These are phyloP conservation scores for Astyanax mexicanus DNA, from an alignment of 2,797 vertebrate genomes.

Conservation along the genomic window DNA sequence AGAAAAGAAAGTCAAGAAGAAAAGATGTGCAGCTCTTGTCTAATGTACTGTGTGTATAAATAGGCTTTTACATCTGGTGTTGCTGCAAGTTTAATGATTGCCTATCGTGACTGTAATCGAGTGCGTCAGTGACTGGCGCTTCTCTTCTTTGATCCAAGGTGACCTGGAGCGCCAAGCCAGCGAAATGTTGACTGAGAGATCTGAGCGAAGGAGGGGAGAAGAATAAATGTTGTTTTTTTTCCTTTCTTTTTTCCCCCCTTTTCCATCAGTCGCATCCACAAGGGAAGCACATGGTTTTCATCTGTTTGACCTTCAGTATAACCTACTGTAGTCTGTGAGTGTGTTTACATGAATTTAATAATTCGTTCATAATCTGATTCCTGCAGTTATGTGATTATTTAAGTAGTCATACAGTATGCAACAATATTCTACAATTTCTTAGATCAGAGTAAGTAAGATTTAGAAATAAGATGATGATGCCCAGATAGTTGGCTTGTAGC, in stretches of 20 bases:
- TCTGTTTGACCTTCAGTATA: conserved; percentile 27
- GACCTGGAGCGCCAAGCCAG: conserved; percentile 31
- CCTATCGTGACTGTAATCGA: conserved; percentile 63
- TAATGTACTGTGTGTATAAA: conserved; percentile 60
- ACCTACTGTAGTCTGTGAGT: not conserved
- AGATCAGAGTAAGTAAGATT: no score
- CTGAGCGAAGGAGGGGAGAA: not conserved
- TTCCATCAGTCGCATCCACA: not conserved
- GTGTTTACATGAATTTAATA: no score
- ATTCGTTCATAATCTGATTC: no score
- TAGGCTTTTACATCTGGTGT: conserved; percentile 61
- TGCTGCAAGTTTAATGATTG: conserved; percentile 69
- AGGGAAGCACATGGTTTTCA: conserved; percentile 6
- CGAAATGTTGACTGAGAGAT: conserved; percentile 43
- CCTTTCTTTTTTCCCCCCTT: not conserved
- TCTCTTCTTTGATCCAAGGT: conserved; percentile 57
- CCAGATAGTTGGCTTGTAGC: no score
- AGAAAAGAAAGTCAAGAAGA: not conserved
- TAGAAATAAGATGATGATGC: no score
- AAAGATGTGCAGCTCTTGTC: conserved; percentile 2
- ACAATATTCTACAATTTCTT: no score
- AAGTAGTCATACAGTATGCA: no score
- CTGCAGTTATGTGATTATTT: no score
- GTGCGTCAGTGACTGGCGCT: conserved; percentile 38
- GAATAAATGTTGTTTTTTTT: no score